phyloP scores from a whole-genome alignment of 2,888 invertebrate species.

The Meiosimyza decipiens region DNA sequence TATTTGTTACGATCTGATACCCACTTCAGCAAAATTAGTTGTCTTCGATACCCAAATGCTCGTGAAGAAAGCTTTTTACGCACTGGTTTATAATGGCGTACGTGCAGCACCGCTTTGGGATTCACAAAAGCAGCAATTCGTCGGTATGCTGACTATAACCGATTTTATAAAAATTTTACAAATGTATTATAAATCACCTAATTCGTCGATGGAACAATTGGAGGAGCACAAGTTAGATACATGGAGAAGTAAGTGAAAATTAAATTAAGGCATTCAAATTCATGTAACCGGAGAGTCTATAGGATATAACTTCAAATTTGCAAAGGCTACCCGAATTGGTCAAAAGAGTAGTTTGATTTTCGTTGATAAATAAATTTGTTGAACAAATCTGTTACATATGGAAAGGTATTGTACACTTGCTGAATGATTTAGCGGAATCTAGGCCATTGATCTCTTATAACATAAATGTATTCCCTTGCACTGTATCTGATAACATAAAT shows the following conservation, averaged over 20 bases:
- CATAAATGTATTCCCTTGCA: too few relatives aligned
- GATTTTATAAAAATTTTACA: slow-evolving; percentile 98
- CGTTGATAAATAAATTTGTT: too few relatives aligned
- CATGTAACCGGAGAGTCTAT: too few relatives aligned
- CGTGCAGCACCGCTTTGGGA: slow-evolving; percentile 99
- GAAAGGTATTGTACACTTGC: too few relatives aligned
- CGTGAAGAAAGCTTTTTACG: slow-evolving; percentile 99
- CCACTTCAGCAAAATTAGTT: slow-evolving; percentile 98
- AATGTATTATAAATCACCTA: slow-evolving; percentile 96
- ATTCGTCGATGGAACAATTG: slow-evolving; percentile 93
- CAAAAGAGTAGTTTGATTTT: too few relatives aligned
- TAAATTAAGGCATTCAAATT: neutral
- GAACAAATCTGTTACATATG: too few relatives aligned
- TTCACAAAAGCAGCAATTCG: slow-evolving; percentile 88
- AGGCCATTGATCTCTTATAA: too few relatives aligned
- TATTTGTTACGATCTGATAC: slow-evolving; percentile 99
- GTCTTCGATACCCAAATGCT: slow-evolving; percentile 98
- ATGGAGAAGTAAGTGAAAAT: slow-evolving; percentile 81
- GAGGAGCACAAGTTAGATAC: slow-evolving; percentile 97
- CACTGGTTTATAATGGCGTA: slow-evolving; percentile 98
- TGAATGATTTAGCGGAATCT: too few relatives aligned
- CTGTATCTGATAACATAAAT: too few relatives aligned
- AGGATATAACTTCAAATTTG: too few relatives aligned
- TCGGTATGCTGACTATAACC: slow-evolving; percentile 99
- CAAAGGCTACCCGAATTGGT: too few relatives aligned